Conservation (phyloP, 2,797 vertebrate species). For the Hyperoplus immaculatus region DNA sequence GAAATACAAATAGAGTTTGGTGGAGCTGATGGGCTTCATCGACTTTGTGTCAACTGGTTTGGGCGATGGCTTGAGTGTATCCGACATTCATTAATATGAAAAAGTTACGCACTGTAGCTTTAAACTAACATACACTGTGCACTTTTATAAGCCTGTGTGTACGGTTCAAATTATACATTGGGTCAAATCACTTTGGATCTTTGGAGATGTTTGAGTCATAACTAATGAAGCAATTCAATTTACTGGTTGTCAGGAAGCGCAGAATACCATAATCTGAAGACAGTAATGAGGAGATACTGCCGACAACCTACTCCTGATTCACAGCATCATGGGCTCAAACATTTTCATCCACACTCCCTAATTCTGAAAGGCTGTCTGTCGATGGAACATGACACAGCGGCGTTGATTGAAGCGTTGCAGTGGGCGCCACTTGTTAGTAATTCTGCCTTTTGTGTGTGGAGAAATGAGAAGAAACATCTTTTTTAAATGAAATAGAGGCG, state of each 20-base stretch:
- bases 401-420: conserved; percentile 38
- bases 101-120: neutral
- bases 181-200: conserved; percentile 36
- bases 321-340: conserved; percentile 17
- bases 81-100: too few species aligned
- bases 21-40: too few species aligned
- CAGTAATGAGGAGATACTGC: conserved; percentile 39
- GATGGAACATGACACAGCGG: conserved; percentile 38
- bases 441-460: conserved; percentile 30
- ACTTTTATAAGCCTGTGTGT: neutral
- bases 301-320: conserved; percentile 14
- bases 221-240: conserved; percentile 55
- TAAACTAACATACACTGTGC: neutral
- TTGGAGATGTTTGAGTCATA: conserved; percentile 33
- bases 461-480: conserved; percentile 43
- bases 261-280: conserved; percentile 35
- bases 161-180: conserved; percentile 19
- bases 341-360: conserved; percentile 16
- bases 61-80: too few species aligned
- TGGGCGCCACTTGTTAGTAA: conserved; percentile 17
- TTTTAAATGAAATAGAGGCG: conserved; percentile 54
- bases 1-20: too few species aligned
- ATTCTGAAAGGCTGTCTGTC: conserved; percentile 31
- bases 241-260: conserved; percentile 51
- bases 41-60: too few species aligned